A percentile compares a stretch with the other conserved stretches of the same genome.
These are phyloP conservation scores for Bothrops alternatus DNA, from an alignment of 2,797 vertebrate genomes.

Conservation along the genomic window DNA sequence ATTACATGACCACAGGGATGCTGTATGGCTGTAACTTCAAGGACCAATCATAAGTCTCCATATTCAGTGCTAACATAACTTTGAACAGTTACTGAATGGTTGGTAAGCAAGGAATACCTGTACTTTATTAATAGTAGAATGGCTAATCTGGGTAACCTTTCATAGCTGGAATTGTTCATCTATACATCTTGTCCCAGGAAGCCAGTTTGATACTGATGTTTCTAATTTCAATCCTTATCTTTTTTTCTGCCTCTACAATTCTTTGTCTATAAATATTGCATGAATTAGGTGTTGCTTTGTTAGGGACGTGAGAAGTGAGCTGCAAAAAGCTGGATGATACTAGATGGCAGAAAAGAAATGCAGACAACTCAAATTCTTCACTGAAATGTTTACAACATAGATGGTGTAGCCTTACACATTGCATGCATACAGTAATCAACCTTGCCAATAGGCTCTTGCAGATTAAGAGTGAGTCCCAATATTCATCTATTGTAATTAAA, in stretches of 20 bases:
- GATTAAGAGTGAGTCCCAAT: background rate
- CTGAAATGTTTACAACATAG: background rate
- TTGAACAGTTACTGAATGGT: background rate
- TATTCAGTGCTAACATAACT: background rate
- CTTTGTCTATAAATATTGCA: background rate
- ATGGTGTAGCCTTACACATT: background rate
- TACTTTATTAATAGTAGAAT: background rate
- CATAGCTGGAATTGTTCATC: background rate
- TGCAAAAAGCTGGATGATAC: background rate
- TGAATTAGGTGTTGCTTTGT: background rate
- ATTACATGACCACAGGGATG: background rate
- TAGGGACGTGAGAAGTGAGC: background rate
- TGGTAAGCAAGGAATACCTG: background rate
- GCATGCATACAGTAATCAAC: background rate
- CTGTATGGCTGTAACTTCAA: background rate
- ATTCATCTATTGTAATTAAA: background rate
- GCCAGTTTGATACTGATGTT: background rate
- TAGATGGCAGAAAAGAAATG: background rate
- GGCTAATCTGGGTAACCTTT: background rate
- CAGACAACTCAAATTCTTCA: background rate
- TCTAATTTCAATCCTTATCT: background rate
- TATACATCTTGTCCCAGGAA: background rate
- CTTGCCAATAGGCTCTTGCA: background rate
- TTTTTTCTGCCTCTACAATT: background rate
- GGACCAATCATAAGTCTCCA: background rate